A percentile compares a stretch with the other conserved stretches of the same genome.
Evolutionary conservation across 2,888 invertebrate genomes (phyloP).

Genomic region (Frankliniella intonsa): DNA sequence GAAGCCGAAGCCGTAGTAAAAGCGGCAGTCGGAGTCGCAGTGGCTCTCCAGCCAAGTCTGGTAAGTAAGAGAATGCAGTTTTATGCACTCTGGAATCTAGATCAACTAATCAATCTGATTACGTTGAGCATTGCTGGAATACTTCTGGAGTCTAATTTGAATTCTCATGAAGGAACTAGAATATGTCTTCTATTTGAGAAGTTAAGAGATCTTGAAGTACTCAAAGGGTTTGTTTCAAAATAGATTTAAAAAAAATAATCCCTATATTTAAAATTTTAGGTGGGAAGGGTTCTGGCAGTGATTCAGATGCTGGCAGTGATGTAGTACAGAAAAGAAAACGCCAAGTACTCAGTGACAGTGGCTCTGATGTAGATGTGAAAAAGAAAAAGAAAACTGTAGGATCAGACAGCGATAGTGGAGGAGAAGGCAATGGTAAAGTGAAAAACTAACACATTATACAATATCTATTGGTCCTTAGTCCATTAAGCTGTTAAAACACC

Average conservation of each 20-base stretch:
- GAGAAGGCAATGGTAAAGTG: conserved; percentile 33
- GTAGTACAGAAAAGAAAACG: conserved; percentile 37
- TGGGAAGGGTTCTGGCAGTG: not conserved
- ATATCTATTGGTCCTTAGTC: not conserved
- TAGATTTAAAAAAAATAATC: not conserved
- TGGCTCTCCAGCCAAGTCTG: conserved; percentile 28
- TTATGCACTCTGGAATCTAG: too few species aligned
- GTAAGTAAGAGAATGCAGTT: not conserved
- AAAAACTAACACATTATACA: not conserved
- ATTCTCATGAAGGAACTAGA: too few species aligned
- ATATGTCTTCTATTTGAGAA: too few species aligned
- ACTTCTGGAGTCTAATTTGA: too few species aligned
- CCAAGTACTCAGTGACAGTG: conserved; percentile 39
- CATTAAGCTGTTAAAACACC: conserved; percentile 33
- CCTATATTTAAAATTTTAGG: not conserved
- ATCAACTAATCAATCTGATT: too few species aligned
- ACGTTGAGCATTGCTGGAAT: too few species aligned
- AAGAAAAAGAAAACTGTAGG: conserved; percentile 54
- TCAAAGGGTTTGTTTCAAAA: too few species aligned
- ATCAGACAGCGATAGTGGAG: conserved; percentile 63
- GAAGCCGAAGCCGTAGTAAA: conserved; percentile 32
- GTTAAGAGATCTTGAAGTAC: too few species aligned
- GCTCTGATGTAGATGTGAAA: conserved; percentile 42
- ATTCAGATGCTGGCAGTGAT: conserved; percentile 6
- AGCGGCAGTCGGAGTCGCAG: conserved; percentile 32